phyloP scores from a whole-genome alignment of 2,888 invertebrate genomes.

The Ectobius pallidus region DNA sequence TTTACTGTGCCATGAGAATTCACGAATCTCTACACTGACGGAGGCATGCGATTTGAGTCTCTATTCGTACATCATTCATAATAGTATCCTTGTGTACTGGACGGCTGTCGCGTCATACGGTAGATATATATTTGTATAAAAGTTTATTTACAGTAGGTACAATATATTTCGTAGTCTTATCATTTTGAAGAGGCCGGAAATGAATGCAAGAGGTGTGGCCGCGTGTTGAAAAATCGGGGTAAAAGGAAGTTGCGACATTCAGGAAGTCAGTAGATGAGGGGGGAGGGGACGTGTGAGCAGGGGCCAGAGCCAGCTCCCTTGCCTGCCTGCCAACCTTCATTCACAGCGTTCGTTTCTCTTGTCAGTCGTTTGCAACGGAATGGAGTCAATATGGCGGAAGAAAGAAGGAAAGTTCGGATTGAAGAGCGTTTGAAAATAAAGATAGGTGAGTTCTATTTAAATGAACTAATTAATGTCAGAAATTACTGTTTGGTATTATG shows the following conservation, averaged over 20 bases:
- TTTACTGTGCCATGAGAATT: neutral
- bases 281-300: neutral
- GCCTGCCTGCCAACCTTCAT: constrained; percentile 31
- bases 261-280: constrained; percentile 36
- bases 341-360: constrained; percentile 18
- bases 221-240: constrained; percentile 16
- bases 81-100: constrained; percentile 1
- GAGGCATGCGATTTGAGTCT: neutral
- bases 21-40: neutral
- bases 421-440: constrained; percentile 93
- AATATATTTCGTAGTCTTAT: constrained; percentile 9
- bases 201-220: constrained; percentile 27
- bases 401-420: constrained; percentile 87
- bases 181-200: constrained; percentile 21
- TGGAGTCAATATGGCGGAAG: constrained; percentile 82
- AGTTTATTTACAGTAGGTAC: constrained; percentile 4
- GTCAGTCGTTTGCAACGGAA: constrained; percentile 17
- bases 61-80: neutral
- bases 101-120: neutral
- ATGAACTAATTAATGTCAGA: neutral
- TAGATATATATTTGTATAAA: constrained; percentile 14
- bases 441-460: constrained; percentile 75
- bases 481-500: neutral
- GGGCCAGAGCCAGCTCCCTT: constrained; percentile 4
- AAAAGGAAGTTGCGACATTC: constrained; percentile 41